Evolutionary conservation across 2,888 invertebrate genomes (phyloP), one percentile per base, ranked within the genome.

Genomic region (Synanthedon andrenaeformis): DNA sequence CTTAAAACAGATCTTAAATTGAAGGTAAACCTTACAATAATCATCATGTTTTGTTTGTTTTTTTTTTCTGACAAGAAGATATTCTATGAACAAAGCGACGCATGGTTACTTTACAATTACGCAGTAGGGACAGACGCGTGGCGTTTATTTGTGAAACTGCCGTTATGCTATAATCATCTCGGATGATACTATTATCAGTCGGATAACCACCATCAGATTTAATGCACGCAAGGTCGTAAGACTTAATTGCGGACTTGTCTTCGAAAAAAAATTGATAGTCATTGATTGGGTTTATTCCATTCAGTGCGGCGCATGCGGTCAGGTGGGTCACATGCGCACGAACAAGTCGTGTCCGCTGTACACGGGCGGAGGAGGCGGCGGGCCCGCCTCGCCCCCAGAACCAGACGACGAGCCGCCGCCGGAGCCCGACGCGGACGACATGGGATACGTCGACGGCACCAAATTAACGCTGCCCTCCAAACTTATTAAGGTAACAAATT

Each of bases 321-420:
- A 94, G 73, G 93, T 93, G 5, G 92, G 92, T 0, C 91, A 92
- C 67, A 92, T 92, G 92, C 86, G 98, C 54, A 99, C 99, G 0
- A 99, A 99, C 84, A 98, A 98, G 76, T 96, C 98, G 11, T 99
- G 99, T 79, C 99, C 98, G 0, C 80, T 96, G 52, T 99, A 98
- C 79, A 95, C 95, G 56, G 92, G 92, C 55, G 82, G 88, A 13
- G 76, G 76, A 67, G 72, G 72, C 12, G 89, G 93, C 48, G 93
- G 93, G 0, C 96, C 96, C 65, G 94, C 81, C 0, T 74, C 89
- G 70, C 81, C 84, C 3, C 79, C 76, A 0, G 76, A 70, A 65
- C 92, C 95, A 66, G 96, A 96, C 67, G 93, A 93, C 67, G 94
- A 94, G 65, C 92, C 92, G 63, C 91, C 92, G 65, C 83, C 93